These are phyloP conservation scores for Pedicia rivosa DNA, from an alignment of 2,888 invertebrate species.

Conservation along the genomic window DNA sequence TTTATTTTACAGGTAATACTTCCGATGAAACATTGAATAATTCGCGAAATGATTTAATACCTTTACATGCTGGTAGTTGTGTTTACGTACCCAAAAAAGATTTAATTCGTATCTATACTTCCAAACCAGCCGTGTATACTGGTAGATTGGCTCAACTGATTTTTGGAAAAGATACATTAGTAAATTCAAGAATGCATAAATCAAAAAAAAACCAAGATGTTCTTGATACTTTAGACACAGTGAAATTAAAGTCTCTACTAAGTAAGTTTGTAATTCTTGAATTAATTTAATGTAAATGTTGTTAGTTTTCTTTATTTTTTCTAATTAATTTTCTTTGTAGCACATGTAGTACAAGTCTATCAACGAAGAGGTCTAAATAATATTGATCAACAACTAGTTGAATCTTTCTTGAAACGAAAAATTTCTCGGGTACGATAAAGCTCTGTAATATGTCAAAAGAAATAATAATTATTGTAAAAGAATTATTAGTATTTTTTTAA, in stretches of 20 bases:
- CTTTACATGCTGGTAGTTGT: constrained; percentile 24
- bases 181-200: constrained; percentile 16
- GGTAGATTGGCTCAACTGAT: constrained; percentile 25
- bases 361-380: constrained; percentile 20
- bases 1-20: no score
- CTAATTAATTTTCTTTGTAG: constrained; percentile 16
- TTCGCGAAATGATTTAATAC: constrained; percentile 18
- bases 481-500: no score
- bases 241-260: constrained; percentile 22
- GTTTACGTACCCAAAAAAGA: constrained; percentile 25
- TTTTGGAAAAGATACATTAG: constrained; percentile 19
- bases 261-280: no score
- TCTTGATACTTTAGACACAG: constrained; percentile 17
- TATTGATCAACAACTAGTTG: constrained; percentile 18
- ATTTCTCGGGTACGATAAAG: constrained; percentile 18
- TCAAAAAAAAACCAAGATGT: constrained; percentile 15
- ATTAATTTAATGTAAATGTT: not conserved
- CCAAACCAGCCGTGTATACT: constrained; percentile 25
- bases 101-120: constrained; percentile 22
- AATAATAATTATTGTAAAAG: no score
- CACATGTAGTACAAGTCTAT: constrained; percentile 27
- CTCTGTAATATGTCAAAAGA: no score
- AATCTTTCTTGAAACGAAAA: constrained; percentile 22
- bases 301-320: not conserved
- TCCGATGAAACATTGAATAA: no score